phyloP scores from a whole-genome alignment of 2,113 vertebrate genomes.

The Crotalus viridis region DNA sequence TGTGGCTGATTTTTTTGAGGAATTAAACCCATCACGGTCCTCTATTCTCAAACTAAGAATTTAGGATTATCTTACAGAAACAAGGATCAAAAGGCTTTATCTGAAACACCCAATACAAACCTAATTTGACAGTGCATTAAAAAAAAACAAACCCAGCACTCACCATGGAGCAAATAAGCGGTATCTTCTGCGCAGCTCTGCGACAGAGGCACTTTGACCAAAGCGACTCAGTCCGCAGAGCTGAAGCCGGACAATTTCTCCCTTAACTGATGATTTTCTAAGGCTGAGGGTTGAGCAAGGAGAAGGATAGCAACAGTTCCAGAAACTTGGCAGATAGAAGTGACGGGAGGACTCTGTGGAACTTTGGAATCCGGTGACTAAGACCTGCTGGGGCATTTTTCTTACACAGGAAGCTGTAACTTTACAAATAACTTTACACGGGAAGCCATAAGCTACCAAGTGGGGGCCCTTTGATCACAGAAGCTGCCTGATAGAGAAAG shows the following conservation, averaged over 20 bases:
- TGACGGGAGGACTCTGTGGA: not conserved
- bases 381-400: not conserved
- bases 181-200: not conserved
- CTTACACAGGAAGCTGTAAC: not conserved
- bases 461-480: not conserved
- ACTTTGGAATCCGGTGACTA: not conserved
- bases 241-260: rapidly evolving
- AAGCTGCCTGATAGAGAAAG: not conserved
- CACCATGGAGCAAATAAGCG: not conserved
- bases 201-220: slow-evolving; percentile 14
- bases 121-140: slow-evolving; percentile 71
- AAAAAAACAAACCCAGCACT: slow-evolving; percentile 39
- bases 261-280: not conserved
- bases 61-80: slow-evolving; percentile 81
- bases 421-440: not conserved
- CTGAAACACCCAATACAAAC: slow-evolving; percentile 75
- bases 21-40: slow-evolving; percentile 81
- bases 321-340: not conserved
- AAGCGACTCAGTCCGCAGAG: slow-evolving; percentile 25
- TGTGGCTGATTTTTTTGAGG: slow-evolving; percentile 77
- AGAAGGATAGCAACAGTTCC: rapidly evolving
- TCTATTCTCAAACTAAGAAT: slow-evolving; percentile 81
- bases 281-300: not conserved
- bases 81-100: slow-evolving; percentile 81
- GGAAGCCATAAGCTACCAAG: not conserved